Evolutionary conservation across 2,888 invertebrate genomes (phyloP), one percentile per base, ranked within the genome.

Genomic region (Diarsia brunnea): DNA sequence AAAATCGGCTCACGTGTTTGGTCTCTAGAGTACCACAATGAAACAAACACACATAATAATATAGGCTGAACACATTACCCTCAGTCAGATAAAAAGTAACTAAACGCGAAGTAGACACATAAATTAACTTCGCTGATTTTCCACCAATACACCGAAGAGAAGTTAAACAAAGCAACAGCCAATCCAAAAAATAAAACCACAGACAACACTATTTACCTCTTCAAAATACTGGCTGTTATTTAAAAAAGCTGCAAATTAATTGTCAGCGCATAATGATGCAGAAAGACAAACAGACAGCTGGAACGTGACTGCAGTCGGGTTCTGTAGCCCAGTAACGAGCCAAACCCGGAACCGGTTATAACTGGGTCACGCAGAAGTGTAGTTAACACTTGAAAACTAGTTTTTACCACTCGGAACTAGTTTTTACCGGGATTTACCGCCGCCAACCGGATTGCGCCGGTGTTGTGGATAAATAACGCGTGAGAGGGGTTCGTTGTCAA

Each of bases 281-380:
- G 84, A 75, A 81, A 88, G 86, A 82, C 86, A 89, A 89, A 90
- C 85, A 83, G 84, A 77, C 78, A 75, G 69, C 65, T 70, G 77
- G 83, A 86, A 91, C 92, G 91, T 91, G 92, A 86, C 89, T 90
- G 79, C 80, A 87, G 87, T 73, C 79, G 84, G 74, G 72, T 87
- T 87, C 81, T 63, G 81, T 84, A 60, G 75, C 78, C 74, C 81
- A 69, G 84, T 90, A 91, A 91, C 90, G 90, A 91, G 90, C 90
- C 88, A 89, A 91, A 88, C 87, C 85, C 70, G 72, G 73, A 84
- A 87, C 89, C 83, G 68, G 84, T 78, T 84, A 79, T 82, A 91
- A 90, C 91, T 89, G 78, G 91, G 88, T 90, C 91, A 88, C 86
- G 85, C 84, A 85, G 79, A 86, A 88, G 83, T 77, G 86, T 85